Evolutionary conservation across 1,140 invertebrate species (phyloP).

Genomic region (Aphidius gifuensis): DNA sequence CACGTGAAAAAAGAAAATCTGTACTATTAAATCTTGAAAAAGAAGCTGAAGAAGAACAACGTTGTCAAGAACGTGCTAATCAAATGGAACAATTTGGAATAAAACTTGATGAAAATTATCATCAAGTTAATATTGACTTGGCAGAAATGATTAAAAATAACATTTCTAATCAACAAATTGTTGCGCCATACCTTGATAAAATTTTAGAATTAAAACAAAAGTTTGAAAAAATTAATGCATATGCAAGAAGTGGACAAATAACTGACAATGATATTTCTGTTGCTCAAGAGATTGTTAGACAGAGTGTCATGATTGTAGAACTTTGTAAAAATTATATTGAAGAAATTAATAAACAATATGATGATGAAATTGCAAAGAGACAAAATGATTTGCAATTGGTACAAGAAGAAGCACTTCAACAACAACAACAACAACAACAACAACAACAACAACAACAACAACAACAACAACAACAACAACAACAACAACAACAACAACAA

Average conservation of each 20-base stretch:
- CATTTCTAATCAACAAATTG: conserved; percentile 34
- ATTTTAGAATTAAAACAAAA: conserved; percentile 41
- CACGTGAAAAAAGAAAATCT: conserved; percentile 40
- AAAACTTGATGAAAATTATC: conserved; percentile 42
- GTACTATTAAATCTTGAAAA: conserved; percentile 31
- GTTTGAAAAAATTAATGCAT: conserved; percentile 56
- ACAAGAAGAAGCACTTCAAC: conserved; percentile 36
- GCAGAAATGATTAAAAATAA: conserved; percentile 43
- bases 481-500: no score
- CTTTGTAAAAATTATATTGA: conserved; percentile 45
- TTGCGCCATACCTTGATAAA: conserved; percentile 35
- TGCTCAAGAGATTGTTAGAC: conserved; percentile 34
- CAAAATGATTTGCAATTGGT: conserved; percentile 39
- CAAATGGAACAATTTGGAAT: conserved; percentile 42
- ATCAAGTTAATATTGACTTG: conserved; percentile 40
- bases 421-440: background rate
- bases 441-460: no score
- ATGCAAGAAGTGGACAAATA: conserved; percentile 48
- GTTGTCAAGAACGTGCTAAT: conserved; percentile 38
- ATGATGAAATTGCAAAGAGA: conserved; percentile 44
- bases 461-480: no score
- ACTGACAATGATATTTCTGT: conserved; percentile 31
- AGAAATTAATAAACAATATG: conserved; percentile 36
- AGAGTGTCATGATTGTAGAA: conserved; percentile 35
- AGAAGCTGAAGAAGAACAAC: conserved; percentile 37